Conservation (phyloP, 2,113 vertebrate species). For the Setophaga petechia region DNA sequence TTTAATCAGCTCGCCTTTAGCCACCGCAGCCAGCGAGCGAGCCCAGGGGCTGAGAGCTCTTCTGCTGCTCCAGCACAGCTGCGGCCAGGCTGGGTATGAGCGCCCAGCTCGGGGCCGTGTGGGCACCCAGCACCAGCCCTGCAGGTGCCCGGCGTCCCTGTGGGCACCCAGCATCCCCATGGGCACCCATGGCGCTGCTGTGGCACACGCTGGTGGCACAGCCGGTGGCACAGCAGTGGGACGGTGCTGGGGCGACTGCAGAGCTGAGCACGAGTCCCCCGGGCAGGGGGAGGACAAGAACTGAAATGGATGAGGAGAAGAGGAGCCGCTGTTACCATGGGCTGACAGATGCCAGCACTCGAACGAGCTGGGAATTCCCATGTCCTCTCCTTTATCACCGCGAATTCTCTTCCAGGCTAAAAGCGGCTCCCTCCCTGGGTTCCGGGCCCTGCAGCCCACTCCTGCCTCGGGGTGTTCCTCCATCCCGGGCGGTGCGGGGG, state of each 20-base stretch:
- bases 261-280: neutral
- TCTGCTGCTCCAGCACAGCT: neutral
- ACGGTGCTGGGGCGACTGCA: fast-evolving
- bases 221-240: neutral
- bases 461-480: neutral
- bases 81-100: fast-evolving
- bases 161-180: too few relatives aligned
- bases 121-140: neutral
- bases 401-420: neutral
- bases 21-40: neutral
- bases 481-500: fast-evolving
- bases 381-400: neutral
- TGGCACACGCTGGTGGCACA: fast-evolving
- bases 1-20: conserved; percentile 54
- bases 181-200: fast-evolving
- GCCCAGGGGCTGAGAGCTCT: neutral
- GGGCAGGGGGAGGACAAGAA: neutral
- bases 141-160: fast-evolving
- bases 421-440: neutral
- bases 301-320: neutral
- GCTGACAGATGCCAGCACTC: neutral
- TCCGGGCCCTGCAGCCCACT: neutral
- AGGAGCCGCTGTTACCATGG: neutral
- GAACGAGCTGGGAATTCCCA: neutral
- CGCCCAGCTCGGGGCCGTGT: fast-evolving